These are phyloP conservation scores for Glossophaga mutica DNA, from an alignment of 2,797 vertebrate species.

Conservation along the genomic window DNA sequence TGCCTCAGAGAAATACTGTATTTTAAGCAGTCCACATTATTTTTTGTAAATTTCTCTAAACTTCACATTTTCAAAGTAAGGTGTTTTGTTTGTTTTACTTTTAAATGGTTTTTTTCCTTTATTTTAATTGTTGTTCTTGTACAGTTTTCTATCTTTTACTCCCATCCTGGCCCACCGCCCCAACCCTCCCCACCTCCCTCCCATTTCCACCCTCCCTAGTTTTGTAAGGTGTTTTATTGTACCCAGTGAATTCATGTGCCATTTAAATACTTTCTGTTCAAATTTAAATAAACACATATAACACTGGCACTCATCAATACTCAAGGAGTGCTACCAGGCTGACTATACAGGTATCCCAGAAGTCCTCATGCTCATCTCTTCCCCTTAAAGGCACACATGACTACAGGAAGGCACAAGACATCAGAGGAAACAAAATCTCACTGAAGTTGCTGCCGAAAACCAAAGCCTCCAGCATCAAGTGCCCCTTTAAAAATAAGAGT, in stretches of 20 bases:
- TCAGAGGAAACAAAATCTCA: slow-evolving; percentile 36
- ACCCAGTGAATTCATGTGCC: background rate
- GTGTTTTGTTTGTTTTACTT: background rate
- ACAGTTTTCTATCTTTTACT: no score
- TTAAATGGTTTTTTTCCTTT: no score
- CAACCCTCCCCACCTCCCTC: no score
- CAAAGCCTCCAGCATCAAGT: background rate
- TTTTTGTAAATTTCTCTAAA: background rate
- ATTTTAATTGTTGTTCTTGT: no score
- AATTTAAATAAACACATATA: background rate
- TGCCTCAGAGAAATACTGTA: background rate
- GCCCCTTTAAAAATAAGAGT: slow-evolving; percentile 63
- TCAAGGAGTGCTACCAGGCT: background rate
- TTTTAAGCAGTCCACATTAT: background rate
- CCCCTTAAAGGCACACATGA: background rate
- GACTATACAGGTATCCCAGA: background rate
- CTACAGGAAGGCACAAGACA: background rate
- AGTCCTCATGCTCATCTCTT: background rate
- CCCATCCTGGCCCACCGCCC: no score
- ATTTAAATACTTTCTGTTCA: background rate
- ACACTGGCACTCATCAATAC: background rate
- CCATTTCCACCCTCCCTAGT: no score
- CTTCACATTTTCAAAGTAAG: background rate
- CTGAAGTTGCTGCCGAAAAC: slow-evolving; percentile 59
- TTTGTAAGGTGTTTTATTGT: background rate